These are phyloP conservation scores for Talpa occidentalis DNA, from an alignment of 2,113 vertebrate species.

Conservation along the genomic window DNA sequence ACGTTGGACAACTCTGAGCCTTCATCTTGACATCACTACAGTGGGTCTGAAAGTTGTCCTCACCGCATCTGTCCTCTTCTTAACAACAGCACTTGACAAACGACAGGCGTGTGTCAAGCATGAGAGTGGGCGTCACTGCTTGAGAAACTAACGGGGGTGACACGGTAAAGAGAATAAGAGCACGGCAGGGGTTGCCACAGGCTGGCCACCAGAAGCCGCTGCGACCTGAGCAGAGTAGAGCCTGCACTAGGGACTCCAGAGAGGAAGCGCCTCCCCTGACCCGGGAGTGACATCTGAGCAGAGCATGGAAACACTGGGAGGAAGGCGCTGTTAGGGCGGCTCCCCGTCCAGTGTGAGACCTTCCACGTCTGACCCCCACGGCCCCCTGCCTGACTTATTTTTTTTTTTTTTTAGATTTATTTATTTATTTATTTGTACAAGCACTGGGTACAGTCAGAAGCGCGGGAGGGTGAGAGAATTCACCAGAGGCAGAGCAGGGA, in stretches of 20 bases:
- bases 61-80: not conserved
- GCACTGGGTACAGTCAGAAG: too few relatives aligned
- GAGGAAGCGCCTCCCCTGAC: constrained; percentile 22
- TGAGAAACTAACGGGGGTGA: not conserved
- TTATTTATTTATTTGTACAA: too few relatives aligned
- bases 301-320: constrained; percentile 40
- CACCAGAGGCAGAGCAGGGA: too few relatives aligned
- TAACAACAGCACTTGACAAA: not conserved
- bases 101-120: not conserved
- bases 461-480: too few relatives aligned
- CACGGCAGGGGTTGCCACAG: not conserved
- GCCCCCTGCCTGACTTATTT: not conserved
- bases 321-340: not conserved
- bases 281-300: not conserved
- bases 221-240: not conserved
- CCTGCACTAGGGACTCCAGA: not conserved
- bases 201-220: not conserved
- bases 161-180: constrained; percentile 14
- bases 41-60: not conserved
- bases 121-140: not conserved
- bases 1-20: not conserved
- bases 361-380: not conserved
- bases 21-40: constrained; percentile 35
- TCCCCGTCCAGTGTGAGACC: not conserved
- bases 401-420: too few relatives aligned